Percentiles rank a stretch among this genome's conserved stretches.
These are phyloP conservation scores for Elgaria multicarinata DNA, from an alignment of 2,113 vertebrate genomes.

Conservation along the genomic window DNA sequence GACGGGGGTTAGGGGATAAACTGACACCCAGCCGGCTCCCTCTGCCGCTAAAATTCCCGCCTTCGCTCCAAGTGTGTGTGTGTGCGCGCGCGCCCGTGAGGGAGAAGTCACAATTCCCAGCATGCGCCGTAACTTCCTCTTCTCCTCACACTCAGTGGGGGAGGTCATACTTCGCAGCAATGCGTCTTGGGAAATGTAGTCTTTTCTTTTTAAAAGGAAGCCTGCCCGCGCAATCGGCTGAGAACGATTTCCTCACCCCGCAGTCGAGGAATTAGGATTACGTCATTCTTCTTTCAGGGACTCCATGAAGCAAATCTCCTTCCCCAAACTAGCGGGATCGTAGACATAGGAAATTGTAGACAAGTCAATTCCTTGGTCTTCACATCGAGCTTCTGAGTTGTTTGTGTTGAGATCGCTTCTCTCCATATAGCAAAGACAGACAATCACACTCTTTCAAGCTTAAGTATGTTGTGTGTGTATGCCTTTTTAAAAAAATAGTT, in stretches of 20 bases:
- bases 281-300: background rate
- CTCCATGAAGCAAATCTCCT: background rate
- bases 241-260: background rate
- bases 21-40: too few relatives aligned
- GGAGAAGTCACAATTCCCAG: background rate
- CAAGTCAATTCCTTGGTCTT: background rate
- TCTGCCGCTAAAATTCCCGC: background rate
- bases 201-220: too few relatives aligned
- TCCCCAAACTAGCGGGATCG: background rate
- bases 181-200: background rate
- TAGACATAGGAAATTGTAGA: background rate
- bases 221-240: accelerated
- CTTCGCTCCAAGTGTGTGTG: too few relatives aligned
- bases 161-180: background rate
- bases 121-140: too few relatives aligned
- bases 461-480: background rate
- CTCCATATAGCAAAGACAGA: background rate
- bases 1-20: background rate
- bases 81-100: accelerated
- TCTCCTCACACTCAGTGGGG: too few relatives aligned
- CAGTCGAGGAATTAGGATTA: background rate
- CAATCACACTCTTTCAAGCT: background rate
- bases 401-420: too few relatives aligned
- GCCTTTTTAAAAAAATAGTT: background rate
- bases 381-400: too few relatives aligned